Conservation (phyloP, 2,113 vertebrate species). For the Antennarius striatus region DNA sequence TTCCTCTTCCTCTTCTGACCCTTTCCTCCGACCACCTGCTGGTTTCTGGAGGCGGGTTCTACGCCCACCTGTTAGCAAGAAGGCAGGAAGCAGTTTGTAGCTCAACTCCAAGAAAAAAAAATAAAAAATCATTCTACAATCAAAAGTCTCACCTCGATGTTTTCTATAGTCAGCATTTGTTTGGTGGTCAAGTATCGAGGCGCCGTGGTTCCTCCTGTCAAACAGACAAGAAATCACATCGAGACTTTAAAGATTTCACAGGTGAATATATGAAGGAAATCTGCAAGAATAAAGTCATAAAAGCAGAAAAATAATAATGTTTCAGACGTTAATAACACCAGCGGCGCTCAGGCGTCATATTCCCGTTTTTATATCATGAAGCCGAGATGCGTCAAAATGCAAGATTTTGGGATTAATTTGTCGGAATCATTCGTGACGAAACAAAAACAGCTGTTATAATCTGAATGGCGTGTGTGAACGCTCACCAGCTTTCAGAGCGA, state of each 20-base stretch:
- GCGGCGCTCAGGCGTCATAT: no score
- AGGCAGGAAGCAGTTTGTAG: not conserved
- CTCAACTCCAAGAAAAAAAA: not conserved
- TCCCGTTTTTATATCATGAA: no score
- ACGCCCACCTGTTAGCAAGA: conserved; percentile 40
- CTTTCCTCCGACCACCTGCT: conserved; percentile 68
- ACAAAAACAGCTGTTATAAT: no score
- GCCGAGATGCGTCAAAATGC: no score
- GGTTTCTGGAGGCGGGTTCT: conserved; percentile 64
- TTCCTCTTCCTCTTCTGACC: conserved; percentile 60
- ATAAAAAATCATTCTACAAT: not conserved
- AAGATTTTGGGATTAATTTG: no score
- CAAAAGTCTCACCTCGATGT: conserved; percentile 42
- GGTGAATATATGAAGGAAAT: no score
- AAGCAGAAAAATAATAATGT: no score
- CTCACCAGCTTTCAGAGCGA: conserved; percentile 81
- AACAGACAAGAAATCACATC: not conserved
- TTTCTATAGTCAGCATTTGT: conserved; percentile 4
- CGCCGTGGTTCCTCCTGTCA: conserved; percentile 17
- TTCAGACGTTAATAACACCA: no score
- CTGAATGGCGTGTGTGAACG: conserved; percentile 8
- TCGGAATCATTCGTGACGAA: no score
- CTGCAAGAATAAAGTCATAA: no score
- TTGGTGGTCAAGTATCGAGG: conserved; percentile 55
- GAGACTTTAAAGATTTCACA: no score